A percentile compares a stretch with the other conserved stretches of the same genome.
These are phyloP conservation scores for Tursiops truncatus DNA, from an alignment of 2,113 vertebrate genomes.

Conservation along the genomic window DNA sequence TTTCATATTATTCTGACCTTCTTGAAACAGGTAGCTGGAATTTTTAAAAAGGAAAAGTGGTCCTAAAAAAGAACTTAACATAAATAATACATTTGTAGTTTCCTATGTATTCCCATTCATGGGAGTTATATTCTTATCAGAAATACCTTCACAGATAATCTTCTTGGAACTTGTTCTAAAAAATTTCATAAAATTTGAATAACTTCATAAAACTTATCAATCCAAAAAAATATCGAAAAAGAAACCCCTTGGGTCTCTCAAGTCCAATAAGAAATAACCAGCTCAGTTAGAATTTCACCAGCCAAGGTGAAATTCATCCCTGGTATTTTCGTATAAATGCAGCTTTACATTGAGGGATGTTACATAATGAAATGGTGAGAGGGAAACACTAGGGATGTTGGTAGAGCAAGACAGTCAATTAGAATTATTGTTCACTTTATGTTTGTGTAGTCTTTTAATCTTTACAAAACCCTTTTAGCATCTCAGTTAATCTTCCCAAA, in stretches of 20 bases:
- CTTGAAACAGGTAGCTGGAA: constrained; percentile 19
- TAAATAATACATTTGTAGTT: constrained; percentile 32
- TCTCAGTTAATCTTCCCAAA: constrained; percentile 33
- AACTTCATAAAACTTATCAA: constrained; percentile 30
- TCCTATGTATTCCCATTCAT: not conserved
- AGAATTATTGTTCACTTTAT: constrained; percentile 22
- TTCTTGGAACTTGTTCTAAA: not conserved
- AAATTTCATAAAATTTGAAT: constrained; percentile 35
- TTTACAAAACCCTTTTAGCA: constrained; percentile 48
- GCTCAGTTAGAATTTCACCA: too few species aligned
- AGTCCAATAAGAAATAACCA: not conserved
- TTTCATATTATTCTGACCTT: constrained; percentile 9
- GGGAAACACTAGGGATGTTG: not conserved
- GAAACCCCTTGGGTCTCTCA: not conserved
- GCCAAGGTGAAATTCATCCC: not conserved
- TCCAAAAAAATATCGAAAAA: not conserved
- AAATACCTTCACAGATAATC: constrained; percentile 26
- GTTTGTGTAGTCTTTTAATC: constrained; percentile 23
- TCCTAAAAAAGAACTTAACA: not conserved
- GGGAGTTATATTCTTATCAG: not conserved
- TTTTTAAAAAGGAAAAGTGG: not conserved
- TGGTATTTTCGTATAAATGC: not conserved
- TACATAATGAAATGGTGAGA: not conserved
- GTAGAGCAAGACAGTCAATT: not conserved
- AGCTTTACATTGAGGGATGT: not conserved